These are phyloP conservation scores for Bugula neritina DNA, from an alignment of 2,888 invertebrate species.

Conservation along the genomic window DNA sequence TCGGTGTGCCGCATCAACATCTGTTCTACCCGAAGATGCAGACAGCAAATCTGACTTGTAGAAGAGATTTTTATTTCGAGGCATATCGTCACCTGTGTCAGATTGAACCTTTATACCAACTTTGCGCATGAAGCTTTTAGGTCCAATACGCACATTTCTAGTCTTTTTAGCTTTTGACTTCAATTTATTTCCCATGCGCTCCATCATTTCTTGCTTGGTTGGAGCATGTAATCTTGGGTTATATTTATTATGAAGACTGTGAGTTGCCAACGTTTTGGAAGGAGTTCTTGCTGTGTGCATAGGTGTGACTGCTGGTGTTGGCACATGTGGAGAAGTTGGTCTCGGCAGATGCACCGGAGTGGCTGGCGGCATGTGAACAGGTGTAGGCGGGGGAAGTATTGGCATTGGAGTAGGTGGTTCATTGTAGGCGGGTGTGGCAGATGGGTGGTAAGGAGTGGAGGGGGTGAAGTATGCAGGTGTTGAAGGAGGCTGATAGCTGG, in stretches of 20 bases:
- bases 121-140: constrained; percentile 2
- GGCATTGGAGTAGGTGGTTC: background rate
- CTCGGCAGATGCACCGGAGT: background rate
- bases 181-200: background rate
- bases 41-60: constrained; percentile 2
- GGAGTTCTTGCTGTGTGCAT: background rate
- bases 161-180: background rate
- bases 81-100: background rate
- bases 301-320: background rate
- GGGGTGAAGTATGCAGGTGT: background rate
- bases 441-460: background rate
- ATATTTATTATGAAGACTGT: background rate
- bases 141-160: background rate
- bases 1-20: background rate
- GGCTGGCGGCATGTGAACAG: background rate
- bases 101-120: background rate
- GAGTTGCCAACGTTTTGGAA: background rate
- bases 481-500: background rate
- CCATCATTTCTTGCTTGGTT: constrained; percentile 17
- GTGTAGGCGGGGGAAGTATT: background rate
- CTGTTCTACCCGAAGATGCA: constrained; percentile 3
- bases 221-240: constrained; percentile 7
- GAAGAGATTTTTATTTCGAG: background rate
- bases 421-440: background rate
- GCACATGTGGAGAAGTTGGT: background rate